phyloP scores from a whole-genome alignment of 2,888 invertebrate species.

The Nephrotoma appendiculata region DNA sequence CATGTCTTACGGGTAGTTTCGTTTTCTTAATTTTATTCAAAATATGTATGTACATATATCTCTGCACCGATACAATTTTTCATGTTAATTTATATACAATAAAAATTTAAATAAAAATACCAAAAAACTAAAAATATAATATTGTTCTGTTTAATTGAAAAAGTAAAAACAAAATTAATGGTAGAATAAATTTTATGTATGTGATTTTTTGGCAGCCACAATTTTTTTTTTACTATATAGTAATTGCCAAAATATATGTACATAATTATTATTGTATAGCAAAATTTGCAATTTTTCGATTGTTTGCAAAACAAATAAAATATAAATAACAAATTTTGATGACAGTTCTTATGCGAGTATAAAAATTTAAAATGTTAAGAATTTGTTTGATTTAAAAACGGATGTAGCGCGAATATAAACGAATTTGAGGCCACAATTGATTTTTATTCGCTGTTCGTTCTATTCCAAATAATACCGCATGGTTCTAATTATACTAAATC shows the following conservation, averaged over 20 bases:
- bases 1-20: neutral
- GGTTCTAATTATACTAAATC: neutral
- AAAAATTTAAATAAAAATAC: neutral
- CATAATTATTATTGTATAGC: neutral
- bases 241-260: neutral
- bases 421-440: no score
- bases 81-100: neutral
- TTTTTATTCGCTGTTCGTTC: no score
- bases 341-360: no score
- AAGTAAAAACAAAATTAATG: neutral
- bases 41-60: neutral
- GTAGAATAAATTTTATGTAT: neutral
- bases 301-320: neutral
- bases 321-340: no score
- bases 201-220: neutral
- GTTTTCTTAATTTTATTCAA: neutral
- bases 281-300: neutral
- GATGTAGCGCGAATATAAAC: no score
- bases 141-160: neutral
- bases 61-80: neutral
- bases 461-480: neutral
- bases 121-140: neutral
- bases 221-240: neutral
- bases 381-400: no score
- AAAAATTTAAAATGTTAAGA: no score